A percentile compares a stretch with the other conserved stretches of the same genome.
Evolutionary conservation across 2,113 vertebrate genomes (phyloP).

Genomic region (Aythya baeri): DNA sequence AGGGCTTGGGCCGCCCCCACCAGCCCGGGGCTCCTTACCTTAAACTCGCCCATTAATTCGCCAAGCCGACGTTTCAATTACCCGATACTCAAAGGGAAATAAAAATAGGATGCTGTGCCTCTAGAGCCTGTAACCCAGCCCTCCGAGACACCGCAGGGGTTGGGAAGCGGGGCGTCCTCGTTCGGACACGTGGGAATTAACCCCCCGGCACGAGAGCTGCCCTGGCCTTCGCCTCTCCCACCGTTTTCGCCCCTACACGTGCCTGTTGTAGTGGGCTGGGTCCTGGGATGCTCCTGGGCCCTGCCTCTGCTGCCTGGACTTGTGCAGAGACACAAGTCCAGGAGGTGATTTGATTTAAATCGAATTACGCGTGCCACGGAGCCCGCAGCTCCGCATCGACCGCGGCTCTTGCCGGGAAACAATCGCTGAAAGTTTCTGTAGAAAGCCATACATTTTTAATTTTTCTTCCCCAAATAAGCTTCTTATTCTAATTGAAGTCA

Average conservation of each 20-base stretch:
- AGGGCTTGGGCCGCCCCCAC: conserved; percentile 3
- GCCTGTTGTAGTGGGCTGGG: neutral
- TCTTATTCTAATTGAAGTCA: conserved; percentile 77
- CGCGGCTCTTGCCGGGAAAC: conserved; percentile 27
- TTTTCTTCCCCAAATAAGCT: conserved; percentile 69
- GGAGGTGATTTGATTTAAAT: conserved; percentile 25
- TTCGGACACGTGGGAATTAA: neutral
- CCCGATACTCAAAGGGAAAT: neutral
- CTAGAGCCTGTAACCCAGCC: neutral
- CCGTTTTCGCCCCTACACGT: neutral
- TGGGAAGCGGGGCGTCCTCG: neutral
- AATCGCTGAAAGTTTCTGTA: conserved; percentile 58
- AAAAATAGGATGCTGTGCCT: neutral
- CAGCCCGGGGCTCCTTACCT: conserved; percentile 61
- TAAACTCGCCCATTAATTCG: conserved; percentile 41
- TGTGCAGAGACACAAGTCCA: neutral
- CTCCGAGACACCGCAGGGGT: neutral
- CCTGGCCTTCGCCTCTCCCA: neutral
- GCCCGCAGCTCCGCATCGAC: neutral
- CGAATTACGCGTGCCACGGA: neutral
- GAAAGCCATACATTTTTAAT: conserved; percentile 69
- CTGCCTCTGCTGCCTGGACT: neutral
- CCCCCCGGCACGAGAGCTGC: neutral
- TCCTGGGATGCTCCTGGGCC: neutral
- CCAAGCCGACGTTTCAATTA: conserved; percentile 11